These are phyloP conservation scores for Chionomys nivalis DNA, from an alignment of 2,113 vertebrate genomes.

Conservation along the genomic window DNA sequence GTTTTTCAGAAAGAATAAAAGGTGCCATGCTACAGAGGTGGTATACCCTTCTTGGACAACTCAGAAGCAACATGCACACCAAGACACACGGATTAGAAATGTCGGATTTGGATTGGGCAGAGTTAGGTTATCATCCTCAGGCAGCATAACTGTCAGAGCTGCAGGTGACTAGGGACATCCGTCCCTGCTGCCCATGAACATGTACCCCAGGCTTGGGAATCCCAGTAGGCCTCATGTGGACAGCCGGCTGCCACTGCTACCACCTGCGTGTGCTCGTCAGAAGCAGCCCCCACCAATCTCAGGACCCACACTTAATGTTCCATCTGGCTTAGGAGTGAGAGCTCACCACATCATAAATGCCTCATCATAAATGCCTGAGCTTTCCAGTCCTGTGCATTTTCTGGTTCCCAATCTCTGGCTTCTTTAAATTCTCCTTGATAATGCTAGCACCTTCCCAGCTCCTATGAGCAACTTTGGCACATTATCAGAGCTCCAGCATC, in stretches of 20 bases:
- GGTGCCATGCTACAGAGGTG: fast-evolving
- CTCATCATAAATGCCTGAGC: not conserved
- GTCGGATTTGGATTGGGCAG: not conserved
- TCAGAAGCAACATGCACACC: not conserved
- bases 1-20: not conserved
- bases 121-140: not conserved
- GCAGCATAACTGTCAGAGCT: not conserved
- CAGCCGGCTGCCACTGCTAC: not conserved
- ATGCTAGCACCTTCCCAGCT: not conserved
- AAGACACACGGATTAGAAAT: not conserved
- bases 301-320: not conserved
- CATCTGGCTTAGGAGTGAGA: not conserved
- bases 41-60: not conserved
- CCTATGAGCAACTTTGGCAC: too few relatives aligned
- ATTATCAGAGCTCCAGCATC: not conserved
- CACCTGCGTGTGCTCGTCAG: not conserved
- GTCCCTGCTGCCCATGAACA: too few relatives aligned
- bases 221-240: too few relatives aligned
- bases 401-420: not conserved
- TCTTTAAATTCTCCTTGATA: not conserved
- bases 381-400: not conserved
- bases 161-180: too few relatives aligned
- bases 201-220: not conserved
- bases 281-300: fast-evolving
- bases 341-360: too few relatives aligned